These are phyloP conservation scores for Diadromus collaris DNA, from an alignment of 2,888 invertebrate species.

Conservation along the genomic window DNA sequence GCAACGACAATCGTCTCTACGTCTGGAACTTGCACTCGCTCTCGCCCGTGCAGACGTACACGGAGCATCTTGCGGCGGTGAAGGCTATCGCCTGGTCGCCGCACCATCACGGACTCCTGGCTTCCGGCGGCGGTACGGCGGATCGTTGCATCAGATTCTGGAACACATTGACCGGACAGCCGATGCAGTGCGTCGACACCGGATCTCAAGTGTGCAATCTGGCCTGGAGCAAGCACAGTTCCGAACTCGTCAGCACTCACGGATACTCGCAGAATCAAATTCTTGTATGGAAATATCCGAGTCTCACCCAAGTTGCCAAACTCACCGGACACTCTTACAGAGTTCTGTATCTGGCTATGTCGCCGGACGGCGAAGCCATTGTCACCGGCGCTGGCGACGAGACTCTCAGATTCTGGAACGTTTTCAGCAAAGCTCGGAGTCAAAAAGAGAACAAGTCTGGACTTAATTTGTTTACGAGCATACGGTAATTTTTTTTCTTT, in stretches of 20 bases:
- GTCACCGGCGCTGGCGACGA: conserved; percentile 99
- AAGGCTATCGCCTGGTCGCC: conserved; percentile 99
- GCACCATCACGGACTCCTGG: conserved; percentile 97
- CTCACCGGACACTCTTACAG: conserved; percentile 98
- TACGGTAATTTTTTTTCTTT: conserved; percentile 82
- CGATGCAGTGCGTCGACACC: conserved; percentile 99
- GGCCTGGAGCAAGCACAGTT: conserved; percentile 99
- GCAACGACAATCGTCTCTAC: conserved; percentile 97
- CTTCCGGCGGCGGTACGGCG: conserved; percentile 99
- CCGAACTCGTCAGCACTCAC: conserved; percentile 98
- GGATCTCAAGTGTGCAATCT: conserved; percentile 99
- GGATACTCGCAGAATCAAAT: conserved; percentile 99
- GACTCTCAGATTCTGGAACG: conserved; percentile 99
- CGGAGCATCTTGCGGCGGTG: conserved; percentile 97
- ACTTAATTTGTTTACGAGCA: conserved; percentile 94
- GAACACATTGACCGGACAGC: conserved; percentile 99
- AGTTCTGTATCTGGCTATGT: conserved; percentile 97
- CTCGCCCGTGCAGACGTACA: conserved; percentile 96
- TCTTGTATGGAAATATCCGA: conserved; percentile 99
- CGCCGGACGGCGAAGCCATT: conserved; percentile 99
- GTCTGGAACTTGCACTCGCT: conserved; percentile 95
- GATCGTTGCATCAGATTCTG: conserved; percentile 98
- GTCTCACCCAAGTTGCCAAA: conserved; percentile 97
- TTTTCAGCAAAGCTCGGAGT: conserved; percentile 98
- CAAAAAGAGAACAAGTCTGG: conserved; percentile 97